phyloP scores from a whole-genome alignment of 2,113 vertebrate genomes.

The Bungarus multicinctus region DNA sequence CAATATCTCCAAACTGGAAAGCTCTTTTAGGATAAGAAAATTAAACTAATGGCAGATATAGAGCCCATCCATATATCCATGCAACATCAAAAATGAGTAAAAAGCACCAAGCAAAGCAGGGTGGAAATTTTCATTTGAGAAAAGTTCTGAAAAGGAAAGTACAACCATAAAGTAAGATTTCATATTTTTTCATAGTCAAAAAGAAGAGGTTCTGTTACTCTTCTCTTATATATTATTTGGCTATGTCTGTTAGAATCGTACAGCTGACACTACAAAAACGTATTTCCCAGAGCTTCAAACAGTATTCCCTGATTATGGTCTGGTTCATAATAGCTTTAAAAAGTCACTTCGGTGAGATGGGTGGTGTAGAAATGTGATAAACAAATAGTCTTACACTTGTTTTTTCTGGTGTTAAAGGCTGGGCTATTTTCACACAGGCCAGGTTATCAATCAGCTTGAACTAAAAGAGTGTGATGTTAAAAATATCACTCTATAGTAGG shows the following conservation, averaged over 20 bases:
- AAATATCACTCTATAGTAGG: not conserved
- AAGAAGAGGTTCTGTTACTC: not conserved
- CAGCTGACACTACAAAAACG: not conserved
- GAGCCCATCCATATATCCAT: not conserved
- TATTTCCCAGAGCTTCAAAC: not conserved
- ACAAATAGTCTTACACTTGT: not conserved
- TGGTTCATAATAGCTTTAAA: not conserved
- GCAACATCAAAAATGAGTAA: not conserved
- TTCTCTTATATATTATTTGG: not conserved
- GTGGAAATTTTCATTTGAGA: not conserved
- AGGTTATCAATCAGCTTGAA: not conserved
- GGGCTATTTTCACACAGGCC: not conserved
- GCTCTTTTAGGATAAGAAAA: not conserved
- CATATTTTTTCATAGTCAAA: not conserved
- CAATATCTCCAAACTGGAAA: not conserved
- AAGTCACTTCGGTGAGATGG: not conserved
- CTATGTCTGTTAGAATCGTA: not conserved
- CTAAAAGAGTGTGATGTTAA: not conserved
- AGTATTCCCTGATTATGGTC: not conserved
- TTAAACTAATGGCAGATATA: not conserved
- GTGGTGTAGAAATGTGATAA: too few relatives aligned
- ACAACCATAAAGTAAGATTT: not conserved
- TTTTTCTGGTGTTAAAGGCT: not conserved
- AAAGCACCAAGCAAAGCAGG: not conserved
- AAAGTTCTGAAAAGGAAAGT: not conserved